Percentiles rank a stretch among this genome's conserved stretches.
These are phyloP conservation scores for Meda fulgida DNA, from an alignment of 2,797 vertebrate species.

Conservation along the genomic window DNA sequence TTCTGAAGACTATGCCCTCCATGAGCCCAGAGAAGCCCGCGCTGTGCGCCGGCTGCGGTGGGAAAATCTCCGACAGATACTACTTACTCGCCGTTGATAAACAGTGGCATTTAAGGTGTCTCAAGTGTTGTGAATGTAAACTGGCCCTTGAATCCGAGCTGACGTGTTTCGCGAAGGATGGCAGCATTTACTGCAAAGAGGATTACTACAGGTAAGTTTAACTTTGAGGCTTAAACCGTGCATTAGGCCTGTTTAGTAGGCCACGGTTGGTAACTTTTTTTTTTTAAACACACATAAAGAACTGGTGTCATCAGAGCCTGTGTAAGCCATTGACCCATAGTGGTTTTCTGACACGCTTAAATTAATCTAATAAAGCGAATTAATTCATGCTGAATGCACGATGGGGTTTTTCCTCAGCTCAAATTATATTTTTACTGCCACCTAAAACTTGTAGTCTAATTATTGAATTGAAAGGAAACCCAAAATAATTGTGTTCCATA, in stretches of 20 bases:
- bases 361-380: slow-evolving; percentile 8
- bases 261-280: slow-evolving; percentile 9
- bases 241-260: slow-evolving; percentile 17
- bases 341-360: slow-evolving; percentile 23
- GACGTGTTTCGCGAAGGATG: slow-evolving; percentile 99
- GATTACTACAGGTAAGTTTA: slow-evolving; percentile 97
- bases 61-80: slow-evolving; percentile 98
- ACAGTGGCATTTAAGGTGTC: slow-evolving; percentile 97
- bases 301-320: not conserved
- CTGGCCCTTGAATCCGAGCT: slow-evolving; percentile 97
- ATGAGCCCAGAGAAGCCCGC: slow-evolving; percentile 97
- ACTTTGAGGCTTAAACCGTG: slow-evolving; percentile 3
- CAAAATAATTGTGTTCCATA: not conserved
- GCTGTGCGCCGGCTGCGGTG: slow-evolving; percentile 95
- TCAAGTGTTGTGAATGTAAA: slow-evolving; percentile 99
- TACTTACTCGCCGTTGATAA: slow-evolving; percentile 99
- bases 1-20: slow-evolving; percentile 88
- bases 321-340: slow-evolving; percentile 31
- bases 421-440: not conserved
- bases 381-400: not conserved
- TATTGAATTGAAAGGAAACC: not conserved
- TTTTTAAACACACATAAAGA: not conserved
- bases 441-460: not conserved
- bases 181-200: slow-evolving; percentile 99
- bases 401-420: not conserved